A percentile compares a stretch with the other conserved stretches of the same genome.
These are phyloP conservation scores for Teinopalpus imperialis DNA, from an alignment of 2,888 invertebrate genomes.

Conservation along the genomic window DNA sequence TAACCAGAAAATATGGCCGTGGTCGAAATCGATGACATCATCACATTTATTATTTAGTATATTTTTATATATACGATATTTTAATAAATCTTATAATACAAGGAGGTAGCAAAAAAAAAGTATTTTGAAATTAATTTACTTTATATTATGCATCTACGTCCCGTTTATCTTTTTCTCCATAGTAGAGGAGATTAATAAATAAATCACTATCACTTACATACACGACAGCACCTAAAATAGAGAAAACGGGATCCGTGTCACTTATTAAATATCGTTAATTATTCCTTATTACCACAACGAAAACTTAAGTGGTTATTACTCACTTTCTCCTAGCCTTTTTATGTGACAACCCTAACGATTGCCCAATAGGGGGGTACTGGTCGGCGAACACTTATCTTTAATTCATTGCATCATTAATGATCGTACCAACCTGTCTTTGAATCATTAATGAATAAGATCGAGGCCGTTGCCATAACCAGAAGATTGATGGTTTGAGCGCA, in stretches of 20 bases:
- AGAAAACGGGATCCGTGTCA: neutral
- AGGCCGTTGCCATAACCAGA: slow-evolving; percentile 16
- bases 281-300: neutral
- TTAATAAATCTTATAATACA: no score
- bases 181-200: no score
- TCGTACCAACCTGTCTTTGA: slow-evolving; percentile 33
- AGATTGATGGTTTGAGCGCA: neutral
- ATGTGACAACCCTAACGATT: slow-evolving; percentile 22
- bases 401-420: slow-evolving; percentile 40
- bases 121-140: no score
- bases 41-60: no score
- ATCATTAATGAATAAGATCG: slow-evolving; percentile 39
- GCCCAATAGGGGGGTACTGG: slow-evolving; percentile 14
- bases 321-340: slow-evolving; percentile 7
- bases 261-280: slow-evolving; percentile 11
- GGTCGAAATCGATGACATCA: no score
- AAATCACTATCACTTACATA: no score
- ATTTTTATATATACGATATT: no score
- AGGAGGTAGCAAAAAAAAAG: no score
- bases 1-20: no score
- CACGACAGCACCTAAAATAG: no score
- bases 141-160: no score
- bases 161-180: no score
- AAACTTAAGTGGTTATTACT: neutral
- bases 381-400: slow-evolving; percentile 29